phyloP scores from a whole-genome alignment of 2,797 vertebrate genomes.

The Syngnathus rostellatus region DNA sequence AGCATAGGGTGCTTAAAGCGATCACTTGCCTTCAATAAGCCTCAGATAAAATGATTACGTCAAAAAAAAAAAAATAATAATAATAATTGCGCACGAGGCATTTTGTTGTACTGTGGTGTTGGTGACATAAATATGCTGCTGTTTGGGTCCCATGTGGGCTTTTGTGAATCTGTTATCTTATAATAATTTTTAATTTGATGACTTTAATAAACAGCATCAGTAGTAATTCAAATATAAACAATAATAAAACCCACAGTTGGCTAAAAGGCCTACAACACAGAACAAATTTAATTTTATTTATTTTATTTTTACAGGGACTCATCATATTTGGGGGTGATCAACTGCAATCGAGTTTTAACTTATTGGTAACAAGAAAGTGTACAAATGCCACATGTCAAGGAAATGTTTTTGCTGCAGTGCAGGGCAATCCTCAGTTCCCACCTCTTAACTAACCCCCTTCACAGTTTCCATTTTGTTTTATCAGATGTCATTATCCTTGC shows the following conservation, averaged over 20 bases:
- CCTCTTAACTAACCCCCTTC: constrained; percentile 72
- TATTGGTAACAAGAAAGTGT: neutral
- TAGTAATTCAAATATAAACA: neutral
- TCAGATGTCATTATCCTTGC: constrained; percentile 62
- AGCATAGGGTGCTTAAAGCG: neutral
- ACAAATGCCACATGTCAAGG: constrained; percentile 15
- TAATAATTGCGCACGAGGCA: neutral
- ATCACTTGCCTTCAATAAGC: neutral
- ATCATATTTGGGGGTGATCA: neutral
- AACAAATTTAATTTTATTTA: neutral
- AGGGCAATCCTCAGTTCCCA: constrained; percentile 50
- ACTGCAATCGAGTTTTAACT: neutral
- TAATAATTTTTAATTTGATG: neutral
- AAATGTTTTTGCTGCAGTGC: constrained; percentile 53
- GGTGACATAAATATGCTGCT: neutral
- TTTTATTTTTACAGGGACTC: neutral
- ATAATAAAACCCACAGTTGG: neutral
- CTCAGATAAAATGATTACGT: neutral
- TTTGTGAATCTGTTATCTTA: neutral
- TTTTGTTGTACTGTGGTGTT: neutral
- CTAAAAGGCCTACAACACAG: neutral
- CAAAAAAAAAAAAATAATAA: neutral
- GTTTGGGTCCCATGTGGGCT: neutral
- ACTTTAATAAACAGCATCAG: neutral
- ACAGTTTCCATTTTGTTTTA: constrained; percentile 48